phyloP scores from a whole-genome alignment of 2,113 vertebrate species.

The Stegastes partitus region DNA sequence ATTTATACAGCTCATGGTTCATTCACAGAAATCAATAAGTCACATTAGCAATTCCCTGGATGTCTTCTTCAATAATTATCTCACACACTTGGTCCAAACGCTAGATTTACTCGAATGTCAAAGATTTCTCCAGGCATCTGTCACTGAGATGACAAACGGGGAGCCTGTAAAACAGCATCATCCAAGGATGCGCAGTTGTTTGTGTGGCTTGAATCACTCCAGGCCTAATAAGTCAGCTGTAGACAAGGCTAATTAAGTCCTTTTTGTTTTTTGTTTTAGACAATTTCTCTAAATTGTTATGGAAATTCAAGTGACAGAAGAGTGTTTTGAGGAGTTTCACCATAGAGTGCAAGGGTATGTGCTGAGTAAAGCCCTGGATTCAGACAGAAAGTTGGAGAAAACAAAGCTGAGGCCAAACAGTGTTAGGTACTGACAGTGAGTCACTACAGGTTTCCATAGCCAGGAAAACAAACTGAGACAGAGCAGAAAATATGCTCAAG shows the following conservation, averaged over 20 bases:
- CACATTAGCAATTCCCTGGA: not conserved
- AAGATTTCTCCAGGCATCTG: not conserved
- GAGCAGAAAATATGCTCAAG: slow-evolving; percentile 2
- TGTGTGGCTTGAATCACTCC: not conserved
- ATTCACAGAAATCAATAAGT: not conserved
- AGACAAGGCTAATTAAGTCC: not conserved
- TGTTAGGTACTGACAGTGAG: slow-evolving; percentile 15
- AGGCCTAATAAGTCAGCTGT: not conserved
- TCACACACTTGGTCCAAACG: slow-evolving; percentile 1
- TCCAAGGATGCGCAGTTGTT: not conserved
- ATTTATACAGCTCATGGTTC: not conserved
- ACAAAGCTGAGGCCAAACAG: slow-evolving; percentile 10
- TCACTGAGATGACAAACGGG: not conserved
- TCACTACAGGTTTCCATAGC: slow-evolving; percentile 35
- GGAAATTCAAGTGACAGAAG: not conserved
- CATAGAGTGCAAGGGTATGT: not conserved
- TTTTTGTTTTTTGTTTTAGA: too few relatives aligned
- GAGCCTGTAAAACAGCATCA: not conserved
- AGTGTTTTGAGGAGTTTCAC: not conserved
- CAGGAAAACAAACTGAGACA: slow-evolving; percentile 24
- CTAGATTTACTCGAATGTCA: slow-evolving; percentile 13
- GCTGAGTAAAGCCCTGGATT: not conserved
- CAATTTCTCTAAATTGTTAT: not conserved
- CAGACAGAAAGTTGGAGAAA: slow-evolving; percentile 27
- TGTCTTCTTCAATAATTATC: not conserved